These are phyloP conservation scores for Spongia lamella DNA, from an alignment of 37 sponge, comb jelly and placozoan genomes.

Conservation along the genomic window DNA sequence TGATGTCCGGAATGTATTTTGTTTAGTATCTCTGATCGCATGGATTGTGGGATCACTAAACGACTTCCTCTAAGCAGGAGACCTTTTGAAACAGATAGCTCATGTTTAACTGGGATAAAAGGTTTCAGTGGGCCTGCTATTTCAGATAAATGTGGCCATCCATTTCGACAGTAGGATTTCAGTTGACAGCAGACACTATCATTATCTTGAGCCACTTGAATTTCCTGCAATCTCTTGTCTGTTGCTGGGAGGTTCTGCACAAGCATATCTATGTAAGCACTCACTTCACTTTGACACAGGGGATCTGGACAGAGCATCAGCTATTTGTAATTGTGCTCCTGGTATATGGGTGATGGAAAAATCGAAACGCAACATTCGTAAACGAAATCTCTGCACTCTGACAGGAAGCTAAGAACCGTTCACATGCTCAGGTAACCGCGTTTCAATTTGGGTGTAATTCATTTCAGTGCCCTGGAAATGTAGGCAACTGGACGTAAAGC, in stretches of 20 bases:
- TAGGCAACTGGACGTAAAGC: too few relatives aligned
- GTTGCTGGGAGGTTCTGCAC: constrained; percentile 12
- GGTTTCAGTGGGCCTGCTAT: not conserved
- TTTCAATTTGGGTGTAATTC: too few relatives aligned
- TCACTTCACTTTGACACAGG: constrained; percentile 9
- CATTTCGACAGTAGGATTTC: not conserved
- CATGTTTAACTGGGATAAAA: not conserved
- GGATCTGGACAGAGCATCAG: constrained; percentile 24
- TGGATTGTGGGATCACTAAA: not conserved
- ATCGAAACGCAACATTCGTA: constrained; percentile 28
- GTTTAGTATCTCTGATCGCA: not conserved
- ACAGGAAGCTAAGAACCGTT: constrained; percentile 26
- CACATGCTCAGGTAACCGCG: too few relatives aligned
- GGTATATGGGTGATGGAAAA: constrained; percentile 15
- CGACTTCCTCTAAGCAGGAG: constrained; percentile 3
- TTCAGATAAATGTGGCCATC: not conserved
- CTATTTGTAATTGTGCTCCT: constrained; percentile 25
- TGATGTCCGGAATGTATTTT: constrained; percentile 9
- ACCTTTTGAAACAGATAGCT: not conserved
- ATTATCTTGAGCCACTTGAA: not conserved
- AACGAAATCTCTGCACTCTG: constrained; percentile 26
- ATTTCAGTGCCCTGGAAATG: too few relatives aligned
- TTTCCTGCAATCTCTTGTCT: not conserved
- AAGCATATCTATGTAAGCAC: not conserved
- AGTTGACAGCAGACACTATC: not conserved